phyloP scores from a whole-genome alignment of 2,113 vertebrate species.

The Jacana jacana region DNA sequence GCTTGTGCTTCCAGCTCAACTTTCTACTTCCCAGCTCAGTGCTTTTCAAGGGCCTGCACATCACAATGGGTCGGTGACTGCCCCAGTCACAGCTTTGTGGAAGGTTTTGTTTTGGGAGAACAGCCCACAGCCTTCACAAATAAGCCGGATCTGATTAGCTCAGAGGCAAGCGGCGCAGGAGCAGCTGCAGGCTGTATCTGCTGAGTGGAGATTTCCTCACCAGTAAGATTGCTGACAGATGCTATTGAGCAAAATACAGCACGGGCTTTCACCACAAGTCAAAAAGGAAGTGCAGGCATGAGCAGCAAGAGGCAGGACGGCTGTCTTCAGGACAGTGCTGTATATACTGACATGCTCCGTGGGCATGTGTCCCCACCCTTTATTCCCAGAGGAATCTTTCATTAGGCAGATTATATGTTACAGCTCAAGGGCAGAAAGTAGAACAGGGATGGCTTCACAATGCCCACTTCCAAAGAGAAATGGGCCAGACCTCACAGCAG shows the following conservation, averaged over 20 bases:
- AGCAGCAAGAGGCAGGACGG: background rate
- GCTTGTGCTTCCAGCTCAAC: background rate
- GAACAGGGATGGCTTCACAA: background rate
- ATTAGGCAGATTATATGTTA: background rate
- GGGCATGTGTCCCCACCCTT: background rate
- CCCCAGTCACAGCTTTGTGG: background rate
- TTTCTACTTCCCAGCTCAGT: background rate
- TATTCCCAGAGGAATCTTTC: background rate
- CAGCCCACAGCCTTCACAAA: background rate
- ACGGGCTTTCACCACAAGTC: slow-evolving; percentile 21
- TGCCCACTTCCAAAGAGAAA: background rate
- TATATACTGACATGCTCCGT: background rate
- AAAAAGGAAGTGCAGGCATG: slow-evolving; percentile 7
- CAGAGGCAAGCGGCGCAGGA: slow-evolving; percentile 7
- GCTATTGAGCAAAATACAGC: slow-evolving; percentile 45
- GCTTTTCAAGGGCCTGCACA: background rate
- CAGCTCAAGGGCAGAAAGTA: background rate
- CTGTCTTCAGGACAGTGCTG: background rate
- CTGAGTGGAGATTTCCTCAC: slow-evolving; percentile 59
- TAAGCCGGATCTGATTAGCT: slow-evolving; percentile 12
- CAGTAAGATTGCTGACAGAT: slow-evolving; percentile 33
- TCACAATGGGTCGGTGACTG: background rate
- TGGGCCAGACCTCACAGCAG: background rate
- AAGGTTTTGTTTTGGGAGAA: slow-evolving; percentile 4
- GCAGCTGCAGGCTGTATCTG: slow-evolving; percentile 51